Evolutionary conservation across 2,888 invertebrate genomes (phyloP), one percentile per base, ranked within the genome.

Genomic region (Melolontha melolontha): DNA sequence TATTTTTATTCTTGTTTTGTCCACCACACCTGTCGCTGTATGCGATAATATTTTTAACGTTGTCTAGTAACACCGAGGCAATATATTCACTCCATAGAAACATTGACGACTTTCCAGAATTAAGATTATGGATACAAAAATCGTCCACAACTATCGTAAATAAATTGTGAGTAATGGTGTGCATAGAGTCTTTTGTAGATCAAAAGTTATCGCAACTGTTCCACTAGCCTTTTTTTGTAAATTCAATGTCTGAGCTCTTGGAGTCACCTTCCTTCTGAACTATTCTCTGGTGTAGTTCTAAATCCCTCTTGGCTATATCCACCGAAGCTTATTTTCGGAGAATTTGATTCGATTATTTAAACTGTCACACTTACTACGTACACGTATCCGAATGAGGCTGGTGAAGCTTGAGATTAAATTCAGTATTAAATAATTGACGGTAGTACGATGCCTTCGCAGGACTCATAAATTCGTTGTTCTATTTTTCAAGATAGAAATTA

Each of bases 1-100:
- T 74, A 55, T 73, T 73, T 67, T 74, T 73, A 63, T 70, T 73
- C 49, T 71, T 72, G 57, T 74, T 74, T 65, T 75, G 73, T n/a
- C 74, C 69, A 12, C 70, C 72, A 57, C 72, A 73, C 8, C 70
- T 71, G 41, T 74, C 71, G 59, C 68, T 72, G 54, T 68, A 72
- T 29, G 66, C 70, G 11, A 73, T 70, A 16, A 73, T 42, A 62
- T 70, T 64, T 57, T 63, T 70, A 52, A 71, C 52, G 54, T 52
- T 69, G 50, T 55, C 39, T 29, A 62, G 51, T 50, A 67, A 52
- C 40, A n/a, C 40, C 22, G 72, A 72, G 7, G 73, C 72, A 27
- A 70, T 66, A 44, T 54, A 71, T 68, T 75, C 74, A 57, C 69
- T 41, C 73, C 73, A 74, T 44, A 73, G 64, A 71, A 49, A 74